phyloP scores from a whole-genome alignment of 2,797 vertebrate genomes.

The Melanotaenia trifasciata region DNA sequence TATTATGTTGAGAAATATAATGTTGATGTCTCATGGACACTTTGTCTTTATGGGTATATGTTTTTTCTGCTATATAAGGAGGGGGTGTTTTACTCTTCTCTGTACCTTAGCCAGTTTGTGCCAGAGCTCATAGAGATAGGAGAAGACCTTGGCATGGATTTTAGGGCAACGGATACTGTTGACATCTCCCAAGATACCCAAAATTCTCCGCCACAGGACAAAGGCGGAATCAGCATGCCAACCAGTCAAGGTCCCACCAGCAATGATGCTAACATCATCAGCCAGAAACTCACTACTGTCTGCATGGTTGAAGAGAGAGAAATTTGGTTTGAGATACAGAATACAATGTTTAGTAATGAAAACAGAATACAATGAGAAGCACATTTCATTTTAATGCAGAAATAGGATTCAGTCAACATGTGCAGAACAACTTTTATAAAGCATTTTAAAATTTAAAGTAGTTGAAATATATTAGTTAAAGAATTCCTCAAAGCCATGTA shows the following conservation, averaged over 20 bases:
- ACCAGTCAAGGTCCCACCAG: conserved; percentile 93
- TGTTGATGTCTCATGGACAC: not conserved
- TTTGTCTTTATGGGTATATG: not conserved
- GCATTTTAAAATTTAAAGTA: conserved; percentile 1
- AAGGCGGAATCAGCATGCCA: conserved; percentile 98
- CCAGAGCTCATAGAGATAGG: conserved; percentile 95
- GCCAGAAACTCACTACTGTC: conserved; percentile 95
- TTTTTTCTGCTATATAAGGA: not conserved
- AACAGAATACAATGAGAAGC: conserved; percentile 17
- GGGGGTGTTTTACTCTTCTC: not conserved
- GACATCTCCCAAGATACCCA: conserved; percentile 97
- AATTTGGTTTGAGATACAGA: conserved; percentile 1
- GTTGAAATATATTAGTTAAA: not conserved
- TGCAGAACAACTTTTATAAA: conserved; percentile 15
- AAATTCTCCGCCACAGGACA: conserved; percentile 94
- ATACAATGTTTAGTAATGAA: not conserved
- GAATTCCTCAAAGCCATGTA: not conserved
- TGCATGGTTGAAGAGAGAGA: conserved; percentile 66
- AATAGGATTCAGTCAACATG: conserved; percentile 59
- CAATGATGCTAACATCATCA: conserved; percentile 96
- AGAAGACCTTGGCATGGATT: conserved; percentile 95
- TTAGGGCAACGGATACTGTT: conserved; percentile 93
- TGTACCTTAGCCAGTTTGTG: conserved; percentile 96
- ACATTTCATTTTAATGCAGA: conserved; percentile 18
- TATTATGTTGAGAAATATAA: not conserved